These are phyloP conservation scores for Bathynomus jamesi DNA, from an alignment of 1,140 invertebrate genomes.

Conservation along the genomic window DNA sequence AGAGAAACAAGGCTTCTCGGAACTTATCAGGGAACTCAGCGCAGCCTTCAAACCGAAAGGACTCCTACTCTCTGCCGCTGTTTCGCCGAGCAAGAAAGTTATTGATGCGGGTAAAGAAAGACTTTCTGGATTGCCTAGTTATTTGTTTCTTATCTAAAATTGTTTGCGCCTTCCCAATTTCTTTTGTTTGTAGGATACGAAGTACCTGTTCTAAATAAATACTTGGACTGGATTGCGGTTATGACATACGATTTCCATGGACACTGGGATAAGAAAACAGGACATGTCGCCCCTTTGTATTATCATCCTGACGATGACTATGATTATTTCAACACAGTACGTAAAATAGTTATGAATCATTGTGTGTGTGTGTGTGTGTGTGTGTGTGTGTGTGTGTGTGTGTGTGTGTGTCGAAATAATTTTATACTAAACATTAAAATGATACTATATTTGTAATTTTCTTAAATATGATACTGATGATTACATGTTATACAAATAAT, in stretches of 20 bases:
- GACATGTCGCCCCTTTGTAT: conserved; percentile 48
- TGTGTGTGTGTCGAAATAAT: too few species aligned
- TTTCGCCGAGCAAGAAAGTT: conserved; percentile 72
- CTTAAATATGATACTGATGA: too few species aligned
- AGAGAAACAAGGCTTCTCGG: conserved; percentile 65
- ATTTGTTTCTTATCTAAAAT: neutral
- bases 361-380: too few species aligned
- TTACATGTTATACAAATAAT: too few species aligned
- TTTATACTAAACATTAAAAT: too few species aligned
- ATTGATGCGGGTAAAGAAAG: conserved; percentile 56
- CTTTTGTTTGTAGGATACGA: conserved; percentile 57
- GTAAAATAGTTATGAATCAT: too few species aligned
- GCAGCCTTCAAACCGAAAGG: conserved; percentile 60
- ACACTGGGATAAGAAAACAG: conserved; percentile 48
- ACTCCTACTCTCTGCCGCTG: conserved; percentile 68
- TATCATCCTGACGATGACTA: conserved; percentile 42
- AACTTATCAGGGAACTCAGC: conserved; percentile 61
- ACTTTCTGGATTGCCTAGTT: too few species aligned
- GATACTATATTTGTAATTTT: too few species aligned
- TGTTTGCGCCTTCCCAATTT: neutral
- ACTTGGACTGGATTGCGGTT: conserved; percentile 78
- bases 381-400: too few species aligned
- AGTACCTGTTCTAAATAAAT: conserved; percentile 57
- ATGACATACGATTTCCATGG: conserved; percentile 81
- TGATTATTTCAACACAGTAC: conserved; percentile 45